Evolutionary conservation across 2,113 vertebrate species (phyloP), one percentile per base, ranked within the genome.

Genomic region (Ramphastos sulfuratus): DNA sequence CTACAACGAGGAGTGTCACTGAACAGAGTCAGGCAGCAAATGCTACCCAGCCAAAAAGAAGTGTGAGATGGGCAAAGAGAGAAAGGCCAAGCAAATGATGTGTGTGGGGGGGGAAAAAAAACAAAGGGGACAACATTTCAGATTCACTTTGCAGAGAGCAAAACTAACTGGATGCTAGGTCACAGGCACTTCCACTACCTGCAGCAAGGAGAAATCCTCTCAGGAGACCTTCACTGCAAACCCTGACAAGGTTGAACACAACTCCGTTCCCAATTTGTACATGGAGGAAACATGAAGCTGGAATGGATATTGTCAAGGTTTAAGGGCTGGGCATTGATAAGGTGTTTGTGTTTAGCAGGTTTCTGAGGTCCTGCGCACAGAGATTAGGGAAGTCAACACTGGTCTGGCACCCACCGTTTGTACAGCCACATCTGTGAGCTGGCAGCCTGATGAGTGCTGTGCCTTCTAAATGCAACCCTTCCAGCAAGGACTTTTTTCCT

Each of bases 211-310:
- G n/a, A 13, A 44, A 18, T 60, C 25, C 35, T 4, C 28, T 83
- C 48, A 64, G 50, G n/a, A 74, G 37, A 74, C 21, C 30, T 44
- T 66, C 33, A 10, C 46, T 56, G 59, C 30, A 55, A 60, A 65
- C 61, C 16, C 16, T 54, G 39, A 28, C 30, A 24, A 13, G 7
- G 15, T 37, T 48, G 5, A 24, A 50, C 12, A 9, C 39, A 66
- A 10, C 11, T 66, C 37, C 16, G 30, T 48, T 48, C 39, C 23
- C 31, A 18, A 7, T 5, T 56, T 16, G 6, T 23, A 16, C 1
- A 0, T 31, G 48, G 24, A 61, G 52, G 2, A 0, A 33, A 63
- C 0, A 1, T 58, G 54, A 76, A 81, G 14, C 33, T 33, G 59
- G 54, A 66, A 27, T 23, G 21, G 30, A 7, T 31, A 21, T 30